A percentile compares a stretch with the other conserved stretches of the same genome.
Conservation (phyloP, 1,140 invertebrate genomes). For the Proales similis region DNA sequence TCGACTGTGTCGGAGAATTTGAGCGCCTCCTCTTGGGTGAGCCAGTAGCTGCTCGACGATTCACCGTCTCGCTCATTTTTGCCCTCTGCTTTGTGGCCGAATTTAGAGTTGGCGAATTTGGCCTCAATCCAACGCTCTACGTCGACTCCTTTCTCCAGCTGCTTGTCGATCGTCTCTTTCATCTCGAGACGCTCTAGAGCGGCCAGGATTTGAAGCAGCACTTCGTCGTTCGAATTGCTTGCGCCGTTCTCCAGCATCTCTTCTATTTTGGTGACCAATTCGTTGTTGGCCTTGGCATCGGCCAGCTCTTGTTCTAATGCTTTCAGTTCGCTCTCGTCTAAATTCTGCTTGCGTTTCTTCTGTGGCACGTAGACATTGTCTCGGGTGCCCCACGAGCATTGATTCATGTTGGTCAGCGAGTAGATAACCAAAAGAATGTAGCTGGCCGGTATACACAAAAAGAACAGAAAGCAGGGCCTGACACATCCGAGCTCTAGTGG, state of each 20-base stretch:
- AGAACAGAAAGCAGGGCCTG: conserved; percentile 71
- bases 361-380: conserved; percentile 54
- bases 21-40: conserved; percentile 19
- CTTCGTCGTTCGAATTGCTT: conserved; percentile 35
- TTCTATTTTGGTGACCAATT: conserved; percentile 28
- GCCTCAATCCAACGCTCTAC: conserved; percentile 22
- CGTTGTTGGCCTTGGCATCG: conserved; percentile 26
- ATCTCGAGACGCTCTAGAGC: conserved; percentile 18
- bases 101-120: conserved; percentile 14
- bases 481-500: conserved; percentile 63
- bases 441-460: conserved; percentile 84
- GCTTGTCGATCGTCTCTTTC: conserved; percentile 33
- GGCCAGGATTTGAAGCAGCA: conserved; percentile 35
- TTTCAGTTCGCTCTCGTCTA: conserved; percentile 26
- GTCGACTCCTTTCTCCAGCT: conserved; percentile 29
- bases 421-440: conserved; percentile 84
- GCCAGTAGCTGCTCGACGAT: conserved; percentile 1
- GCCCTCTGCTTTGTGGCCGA: conserved; percentile 11
- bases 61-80: conserved; percentile 32
- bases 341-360: conserved; percentile 26
- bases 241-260: conserved; percentile 18
- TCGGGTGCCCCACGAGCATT: conserved; percentile 81
- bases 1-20: conserved; percentile 45
- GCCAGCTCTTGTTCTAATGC: conserved; percentile 24
- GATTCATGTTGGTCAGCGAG: conserved; percentile 79